phyloP scores from a whole-genome alignment of 2,797 vertebrate genomes.

The Phrynocephalus guinanensis region DNA sequence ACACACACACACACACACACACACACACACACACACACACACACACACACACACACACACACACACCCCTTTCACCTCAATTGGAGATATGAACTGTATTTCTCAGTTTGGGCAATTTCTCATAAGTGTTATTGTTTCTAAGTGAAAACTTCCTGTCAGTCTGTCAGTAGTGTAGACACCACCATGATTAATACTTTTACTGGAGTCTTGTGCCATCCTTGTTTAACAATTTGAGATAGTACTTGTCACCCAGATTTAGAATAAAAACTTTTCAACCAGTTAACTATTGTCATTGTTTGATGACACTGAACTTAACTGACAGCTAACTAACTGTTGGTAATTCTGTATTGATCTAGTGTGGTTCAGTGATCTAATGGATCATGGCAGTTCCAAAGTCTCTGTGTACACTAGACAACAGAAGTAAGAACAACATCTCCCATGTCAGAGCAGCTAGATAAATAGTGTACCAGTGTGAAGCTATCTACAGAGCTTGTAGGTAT shows the following conservation, averaged over 20 bases:
- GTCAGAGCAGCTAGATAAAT: background rate
- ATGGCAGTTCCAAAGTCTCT: conserved; percentile 9
- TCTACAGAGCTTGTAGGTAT: background rate
- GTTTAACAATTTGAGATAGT: background rate
- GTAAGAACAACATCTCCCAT: background rate
- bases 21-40: no score
- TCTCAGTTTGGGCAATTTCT: no score
- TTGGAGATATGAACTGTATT: no score
- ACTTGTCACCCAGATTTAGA: background rate
- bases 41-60: no score
- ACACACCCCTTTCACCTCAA: no score
- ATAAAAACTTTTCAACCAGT: background rate
- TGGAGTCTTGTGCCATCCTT: background rate
- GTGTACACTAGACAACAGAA: background rate
- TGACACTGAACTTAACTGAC: background rate
- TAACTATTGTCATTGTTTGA: background rate
- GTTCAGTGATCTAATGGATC: background rate
- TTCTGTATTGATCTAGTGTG: background rate
- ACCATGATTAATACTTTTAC: no score
- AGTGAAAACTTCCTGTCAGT: no score
- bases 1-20: no score
- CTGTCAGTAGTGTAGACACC: no score
- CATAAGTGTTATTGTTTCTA: no score
- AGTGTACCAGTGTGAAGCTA: background rate
- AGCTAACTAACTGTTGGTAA: background rate